Evolutionary conservation across 2,797 vertebrate genomes (phyloP).

Genomic region (Rhinichthys osculus): DNA sequence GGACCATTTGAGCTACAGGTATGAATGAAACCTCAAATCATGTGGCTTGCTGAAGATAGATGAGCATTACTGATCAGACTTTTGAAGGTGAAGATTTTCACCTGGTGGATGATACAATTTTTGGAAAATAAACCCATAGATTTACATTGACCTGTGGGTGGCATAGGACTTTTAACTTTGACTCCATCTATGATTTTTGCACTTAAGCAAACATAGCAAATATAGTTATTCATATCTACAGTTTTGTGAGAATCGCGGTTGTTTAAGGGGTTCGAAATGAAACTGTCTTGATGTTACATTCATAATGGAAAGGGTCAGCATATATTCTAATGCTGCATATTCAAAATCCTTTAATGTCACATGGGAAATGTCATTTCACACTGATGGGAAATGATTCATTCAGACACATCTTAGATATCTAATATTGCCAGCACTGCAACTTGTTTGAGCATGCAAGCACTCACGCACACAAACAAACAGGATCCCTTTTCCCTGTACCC

Average conservation of each 20-base stretch:
- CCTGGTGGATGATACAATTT: neutral
- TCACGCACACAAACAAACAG: neutral
- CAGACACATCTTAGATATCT: slow-evolving; percentile 2
- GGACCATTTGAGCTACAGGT: neutral
- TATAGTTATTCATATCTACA: neutral
- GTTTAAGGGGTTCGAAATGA: neutral
- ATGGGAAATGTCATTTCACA: neutral
- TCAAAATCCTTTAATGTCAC: neutral
- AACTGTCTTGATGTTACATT: neutral
- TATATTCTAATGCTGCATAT: neutral
- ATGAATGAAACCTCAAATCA: neutral
- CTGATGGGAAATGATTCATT: neutral
- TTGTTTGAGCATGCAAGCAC: slow-evolving; percentile 11
- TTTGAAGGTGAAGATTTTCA: neutral
- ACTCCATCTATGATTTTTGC: neutral
- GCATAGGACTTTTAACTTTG: neutral
- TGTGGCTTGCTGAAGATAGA: neutral
- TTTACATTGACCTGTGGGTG: neutral
- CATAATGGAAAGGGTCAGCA: neutral
- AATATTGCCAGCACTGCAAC: slow-evolving; percentile 30
- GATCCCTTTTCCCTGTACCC: neutral
- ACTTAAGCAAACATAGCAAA: neutral
- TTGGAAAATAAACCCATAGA: neutral
- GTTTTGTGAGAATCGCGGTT: neutral
- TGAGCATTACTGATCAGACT: neutral